A percentile compares a stretch with the other conserved stretches of the same genome.
These are phyloP conservation scores for Pedionomus torquatus DNA, from an alignment of 2,113 vertebrate genomes.

Conservation along the genomic window DNA sequence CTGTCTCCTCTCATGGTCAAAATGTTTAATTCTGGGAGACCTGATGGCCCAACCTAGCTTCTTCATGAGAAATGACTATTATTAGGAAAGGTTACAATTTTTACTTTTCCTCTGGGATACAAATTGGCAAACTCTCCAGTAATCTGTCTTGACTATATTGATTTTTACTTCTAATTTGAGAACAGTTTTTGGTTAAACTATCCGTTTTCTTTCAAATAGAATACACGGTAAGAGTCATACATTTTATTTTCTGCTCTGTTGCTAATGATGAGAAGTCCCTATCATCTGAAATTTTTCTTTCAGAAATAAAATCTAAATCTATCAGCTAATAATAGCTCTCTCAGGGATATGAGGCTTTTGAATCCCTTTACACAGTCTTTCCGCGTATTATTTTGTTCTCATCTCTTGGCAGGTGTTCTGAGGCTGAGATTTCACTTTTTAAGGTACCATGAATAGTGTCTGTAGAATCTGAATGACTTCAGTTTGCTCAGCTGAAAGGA, in stretches of 20 bases:
- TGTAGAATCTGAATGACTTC: slow-evolving; percentile 32
- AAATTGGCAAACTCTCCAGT: neutral
- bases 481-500: neutral
- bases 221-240: neutral
- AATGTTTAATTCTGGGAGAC: neutral
- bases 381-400: neutral
- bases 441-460: neutral
- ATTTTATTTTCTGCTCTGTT: slow-evolving; percentile 18
- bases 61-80: neutral
- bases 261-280: slow-evolving; percentile 4
- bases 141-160: neutral
- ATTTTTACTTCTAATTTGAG: neutral
- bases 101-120: neutral
- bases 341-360: slow-evolving; percentile 13
- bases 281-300: neutral
- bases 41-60: neutral
- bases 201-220: neutral
- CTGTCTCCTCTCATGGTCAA: neutral
- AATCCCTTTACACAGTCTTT: slow-evolving; percentile 16
- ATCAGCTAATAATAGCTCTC: slow-evolving; percentile 22
- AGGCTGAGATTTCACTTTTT: slow-evolving; percentile 35
- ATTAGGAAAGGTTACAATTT: neutral
- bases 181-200: neutral
- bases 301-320: slow-evolving; percentile 39
- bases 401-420: slow-evolving; percentile 44